Evolutionary conservation across 2,113 vertebrate species (phyloP).

Genomic region (Mastomys natalensis): DNA sequence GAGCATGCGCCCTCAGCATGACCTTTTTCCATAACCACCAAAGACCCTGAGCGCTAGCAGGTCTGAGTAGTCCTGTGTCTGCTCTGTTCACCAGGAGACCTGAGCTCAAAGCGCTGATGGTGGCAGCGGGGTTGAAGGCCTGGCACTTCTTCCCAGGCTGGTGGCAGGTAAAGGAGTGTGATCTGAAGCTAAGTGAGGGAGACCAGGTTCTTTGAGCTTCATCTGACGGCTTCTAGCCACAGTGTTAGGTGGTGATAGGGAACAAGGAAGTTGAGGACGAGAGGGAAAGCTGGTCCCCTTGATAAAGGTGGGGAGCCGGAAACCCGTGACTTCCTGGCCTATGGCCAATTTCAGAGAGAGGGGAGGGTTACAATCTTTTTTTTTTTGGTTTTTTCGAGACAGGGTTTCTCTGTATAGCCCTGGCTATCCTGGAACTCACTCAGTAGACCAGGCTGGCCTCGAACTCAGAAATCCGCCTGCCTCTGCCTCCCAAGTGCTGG

Average conservation of each 20-base stretch:
- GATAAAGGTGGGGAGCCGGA: constrained; percentile 78
- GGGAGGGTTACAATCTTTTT: too few species aligned
- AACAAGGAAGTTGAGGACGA: not conserved
- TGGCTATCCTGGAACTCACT: too few species aligned
- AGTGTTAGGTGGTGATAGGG: constrained; percentile 52
- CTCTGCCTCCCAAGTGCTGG: too few species aligned
- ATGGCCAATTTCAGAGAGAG: constrained; percentile 74
- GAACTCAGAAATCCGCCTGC: too few species aligned
- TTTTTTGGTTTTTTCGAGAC: too few species aligned
- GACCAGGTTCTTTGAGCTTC: constrained; percentile 75
- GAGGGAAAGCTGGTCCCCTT: constrained; percentile 85
- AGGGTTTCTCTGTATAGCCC: too few species aligned
- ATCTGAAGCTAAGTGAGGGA: constrained; percentile 18
- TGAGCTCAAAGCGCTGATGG: constrained; percentile 80
- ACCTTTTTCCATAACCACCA: not conserved
- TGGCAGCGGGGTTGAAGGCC: constrained; percentile 61
- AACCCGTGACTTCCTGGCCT: constrained; percentile 83
- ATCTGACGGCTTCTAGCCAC: constrained; percentile 78
- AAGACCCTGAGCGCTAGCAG: constrained; percentile 73
- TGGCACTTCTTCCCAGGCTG: constrained; percentile 68
- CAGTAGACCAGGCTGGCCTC: too few species aligned
- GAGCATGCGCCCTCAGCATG: not conserved
- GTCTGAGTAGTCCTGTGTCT: constrained; percentile 80
- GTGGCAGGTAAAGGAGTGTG: constrained; percentile 1
- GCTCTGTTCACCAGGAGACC: constrained; percentile 83